These are phyloP conservation scores for Eulemur albifrons DNA, from an alignment of 2,797 vertebrate genomes.

Conservation along the genomic window DNA sequence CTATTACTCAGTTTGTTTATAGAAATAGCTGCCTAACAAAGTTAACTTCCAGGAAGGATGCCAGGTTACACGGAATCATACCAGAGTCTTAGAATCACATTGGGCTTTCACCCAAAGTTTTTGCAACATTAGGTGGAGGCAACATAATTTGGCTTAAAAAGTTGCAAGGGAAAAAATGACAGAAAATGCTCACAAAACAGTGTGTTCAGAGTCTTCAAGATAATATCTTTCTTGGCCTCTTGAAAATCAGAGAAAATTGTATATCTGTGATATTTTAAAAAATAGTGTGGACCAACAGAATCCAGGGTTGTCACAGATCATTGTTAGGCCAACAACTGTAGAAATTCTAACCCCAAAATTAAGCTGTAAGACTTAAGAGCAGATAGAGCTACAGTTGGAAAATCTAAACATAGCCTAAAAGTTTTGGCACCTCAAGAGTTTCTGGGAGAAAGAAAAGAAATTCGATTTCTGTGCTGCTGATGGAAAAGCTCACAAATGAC, in stretches of 20 bases:
- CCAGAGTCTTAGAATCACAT: slow-evolving; percentile 71
- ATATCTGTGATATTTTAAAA: slow-evolving; percentile 17
- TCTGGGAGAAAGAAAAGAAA: slow-evolving; percentile 55
- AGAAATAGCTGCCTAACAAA: slow-evolving; percentile 69
- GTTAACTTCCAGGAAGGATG: slow-evolving; percentile 70
- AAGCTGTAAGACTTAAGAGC: not conserved
- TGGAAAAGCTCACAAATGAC: slow-evolving; percentile 55
- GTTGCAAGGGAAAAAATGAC: slow-evolving; percentile 40
- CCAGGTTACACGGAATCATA: slow-evolving; percentile 71
- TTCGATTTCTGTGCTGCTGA: slow-evolving; percentile 51
- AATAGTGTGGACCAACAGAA: slow-evolving; percentile 11
- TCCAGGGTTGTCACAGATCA: not conserved
- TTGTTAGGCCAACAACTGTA: not conserved
- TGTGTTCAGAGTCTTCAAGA: slow-evolving; percentile 53
- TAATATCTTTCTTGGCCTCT: slow-evolving; percentile 44
- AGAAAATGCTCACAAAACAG: slow-evolving; percentile 54
- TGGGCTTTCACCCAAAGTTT: slow-evolving; percentile 69
- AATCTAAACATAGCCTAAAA: slow-evolving; percentile 53
- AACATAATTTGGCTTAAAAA: slow-evolving; percentile 68
- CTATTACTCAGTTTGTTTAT: slow-evolving; percentile 64
- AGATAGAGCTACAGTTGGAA: slow-evolving; percentile 44
- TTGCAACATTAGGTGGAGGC: slow-evolving; percentile 72
- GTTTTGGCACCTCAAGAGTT: slow-evolving; percentile 49
- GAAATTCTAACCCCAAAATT: slow-evolving; percentile 23
- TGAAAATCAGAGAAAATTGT: slow-evolving; percentile 37